Evolutionary conservation across 2,888 invertebrate species (phyloP), one percentile per base, ranked within the genome.

Genomic region (Ischnura elegans): DNA sequence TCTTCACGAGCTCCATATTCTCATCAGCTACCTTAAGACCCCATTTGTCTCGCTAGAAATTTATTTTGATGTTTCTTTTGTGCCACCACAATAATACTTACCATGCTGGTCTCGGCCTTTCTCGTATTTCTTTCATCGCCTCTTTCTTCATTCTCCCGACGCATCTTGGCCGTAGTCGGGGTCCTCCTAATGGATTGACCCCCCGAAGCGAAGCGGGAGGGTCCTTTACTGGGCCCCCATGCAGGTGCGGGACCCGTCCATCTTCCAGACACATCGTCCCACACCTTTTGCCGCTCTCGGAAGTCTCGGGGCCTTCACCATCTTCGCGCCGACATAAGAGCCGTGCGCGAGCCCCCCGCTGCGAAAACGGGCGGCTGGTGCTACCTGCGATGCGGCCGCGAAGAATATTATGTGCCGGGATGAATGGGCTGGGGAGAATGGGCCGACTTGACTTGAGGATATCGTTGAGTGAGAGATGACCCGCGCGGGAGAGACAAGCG

Each of bases 151-250:
- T 45, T 86, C 86, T 19, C 86, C 36, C 45, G 10, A n/a, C n/a
- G 19, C 45, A n/a, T 25, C 86, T 85, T 46, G 29, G 5, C n/a
- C 87, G 29, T n/a, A 66, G 43, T n/a, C 43, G 36, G 43, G 55
- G 51, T 19, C 51, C 51, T 51, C 61, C 55, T 90, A 90, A 90
- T 90, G 90, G 90, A 90, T 90, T 55, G 90, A 90, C 90, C 90
- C 90, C 90, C 90, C 43, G 61, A 42, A n/a, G 90, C 55, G 87
- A 55, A 25, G 42, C 42, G 61, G 36, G 87, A 42, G 51, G 47
- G 51, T 13, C 4, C 51, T 66, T 55, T 45, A 43, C 25, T 25
- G 61, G 61, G 61, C 25, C 90, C 90, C 61, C 90, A 90, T 61
- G 90, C 66, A 42, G n/a, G n/a, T n/a, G 55, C 87, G 42, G n/a